Conservation (phyloP, 2,888 invertebrate species). For the Palloptera scutellata region DNA sequence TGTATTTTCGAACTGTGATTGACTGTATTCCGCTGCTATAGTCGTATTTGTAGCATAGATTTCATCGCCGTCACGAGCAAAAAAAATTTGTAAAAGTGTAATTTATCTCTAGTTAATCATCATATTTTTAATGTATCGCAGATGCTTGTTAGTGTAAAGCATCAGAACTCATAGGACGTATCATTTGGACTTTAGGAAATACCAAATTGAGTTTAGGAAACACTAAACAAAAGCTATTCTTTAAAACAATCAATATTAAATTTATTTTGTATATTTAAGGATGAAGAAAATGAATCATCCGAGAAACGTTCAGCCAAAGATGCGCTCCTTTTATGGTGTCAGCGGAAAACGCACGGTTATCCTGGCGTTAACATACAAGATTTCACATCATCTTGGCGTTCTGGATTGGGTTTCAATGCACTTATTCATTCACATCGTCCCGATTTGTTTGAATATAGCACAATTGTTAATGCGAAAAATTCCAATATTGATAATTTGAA, state of each 20-base stretch:
- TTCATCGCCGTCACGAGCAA: too few relatives aligned
- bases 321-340: conserved; percentile 97
- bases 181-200: too few relatives aligned
- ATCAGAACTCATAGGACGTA: too few relatives aligned
- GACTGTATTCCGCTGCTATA: too few relatives aligned
- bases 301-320: conserved; percentile 99
- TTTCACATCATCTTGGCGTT: conserved; percentile 94
- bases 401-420: conserved; percentile 97
- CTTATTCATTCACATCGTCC: conserved; percentile 98
- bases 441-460: conserved; percentile 89
- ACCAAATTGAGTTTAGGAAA: too few relatives aligned
- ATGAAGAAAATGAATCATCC: conserved; percentile 94
- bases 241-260: background rate
- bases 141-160: too few relatives aligned
- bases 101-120: too few relatives aligned
- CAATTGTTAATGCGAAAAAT: conserved; percentile 76
- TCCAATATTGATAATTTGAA: conserved; percentile 92
- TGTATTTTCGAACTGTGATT: too few relatives aligned
- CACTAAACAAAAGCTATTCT: too few relatives aligned
- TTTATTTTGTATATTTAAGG: conserved; percentile 66
- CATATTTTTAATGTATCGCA: too few relatives aligned
- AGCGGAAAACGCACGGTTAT: conserved; percentile 96
- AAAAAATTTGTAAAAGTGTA: too few relatives aligned
- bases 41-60: too few relatives aligned
- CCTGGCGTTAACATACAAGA: conserved; percentile 87